Evolutionary conservation across 2,797 vertebrate species (phyloP).

Genomic region (Hephaestus fuliginosus): DNA sequence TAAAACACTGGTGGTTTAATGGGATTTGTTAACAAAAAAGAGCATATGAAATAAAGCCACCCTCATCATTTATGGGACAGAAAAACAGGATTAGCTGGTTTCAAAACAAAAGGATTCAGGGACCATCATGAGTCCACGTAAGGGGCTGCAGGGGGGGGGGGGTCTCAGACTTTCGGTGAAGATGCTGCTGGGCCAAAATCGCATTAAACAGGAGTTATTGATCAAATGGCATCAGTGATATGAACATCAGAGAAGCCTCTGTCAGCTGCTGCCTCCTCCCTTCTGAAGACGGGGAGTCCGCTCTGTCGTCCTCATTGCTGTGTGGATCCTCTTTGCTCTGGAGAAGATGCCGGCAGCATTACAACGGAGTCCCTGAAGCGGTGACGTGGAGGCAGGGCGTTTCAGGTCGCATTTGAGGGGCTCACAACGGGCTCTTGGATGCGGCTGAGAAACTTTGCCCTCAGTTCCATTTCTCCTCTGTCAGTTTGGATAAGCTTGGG

Average conservation of each 20-base stretch:
- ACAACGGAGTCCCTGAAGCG: slow-evolving; percentile 8
- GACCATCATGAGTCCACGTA: neutral
- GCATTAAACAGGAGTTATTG: neutral
- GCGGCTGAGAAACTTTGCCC: slow-evolving; percentile 33
- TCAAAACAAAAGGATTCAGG: neutral
- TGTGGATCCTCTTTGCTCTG: neutral
- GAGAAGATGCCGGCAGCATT: slow-evolving; percentile 18
- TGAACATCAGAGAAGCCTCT: neutral
- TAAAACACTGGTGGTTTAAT: neutral
- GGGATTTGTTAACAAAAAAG: neutral
- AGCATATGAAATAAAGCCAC: neutral
- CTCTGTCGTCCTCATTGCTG: neutral
- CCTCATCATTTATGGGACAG: no score
- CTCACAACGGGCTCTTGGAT: slow-evolving; percentile 42
- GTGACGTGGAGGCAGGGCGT: neutral
- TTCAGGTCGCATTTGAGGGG: slow-evolving; percentile 40
- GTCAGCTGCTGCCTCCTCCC: neutral
- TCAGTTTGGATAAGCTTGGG: slow-evolving; percentile 55
- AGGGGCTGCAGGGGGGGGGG: neutral
- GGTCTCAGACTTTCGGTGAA: neutral
- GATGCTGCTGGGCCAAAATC: neutral
- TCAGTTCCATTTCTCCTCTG: slow-evolving; percentile 45
- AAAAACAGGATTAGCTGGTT: neutral
- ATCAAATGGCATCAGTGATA: neutral
- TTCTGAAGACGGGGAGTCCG: neutral